Percentiles rank a stretch among this genome's conserved stretches.
Conservation (phyloP, 2,888 invertebrate genomes). For the Metallyticus violacea region DNA sequence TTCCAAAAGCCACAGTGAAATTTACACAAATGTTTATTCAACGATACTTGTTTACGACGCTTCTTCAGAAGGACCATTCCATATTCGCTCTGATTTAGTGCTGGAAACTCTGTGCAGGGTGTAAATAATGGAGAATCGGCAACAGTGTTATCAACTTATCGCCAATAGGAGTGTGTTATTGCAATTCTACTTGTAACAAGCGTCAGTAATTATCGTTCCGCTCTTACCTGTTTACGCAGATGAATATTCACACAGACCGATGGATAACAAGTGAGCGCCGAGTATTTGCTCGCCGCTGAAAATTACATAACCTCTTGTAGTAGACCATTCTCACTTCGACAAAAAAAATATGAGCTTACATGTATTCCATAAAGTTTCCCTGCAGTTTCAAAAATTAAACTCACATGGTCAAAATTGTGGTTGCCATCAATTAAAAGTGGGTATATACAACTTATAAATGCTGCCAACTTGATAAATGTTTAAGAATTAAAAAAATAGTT, state of each 20-base stretch:
- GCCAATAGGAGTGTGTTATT: not conserved
- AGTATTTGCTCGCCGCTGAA: not conserved
- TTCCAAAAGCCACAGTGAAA: not conserved
- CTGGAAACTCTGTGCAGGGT: not conserved
- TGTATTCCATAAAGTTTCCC: no score
- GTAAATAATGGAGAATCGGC: not conserved
- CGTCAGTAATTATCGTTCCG: not conserved
- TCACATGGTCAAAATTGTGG: no score
- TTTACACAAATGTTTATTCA: not conserved
- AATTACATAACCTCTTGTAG: not conserved
- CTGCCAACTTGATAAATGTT: no score
- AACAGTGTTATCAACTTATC: not conserved
- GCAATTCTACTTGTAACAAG: not conserved
- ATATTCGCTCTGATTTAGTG: not conserved
- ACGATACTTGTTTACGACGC: not conserved
- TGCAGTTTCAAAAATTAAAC: no score
- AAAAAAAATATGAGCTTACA: no score
- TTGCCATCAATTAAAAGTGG: no score
- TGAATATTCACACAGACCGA: not conserved
- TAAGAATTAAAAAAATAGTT: no score
- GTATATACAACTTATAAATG: no score
- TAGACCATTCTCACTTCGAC: not conserved
- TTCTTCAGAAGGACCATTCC: not conserved
- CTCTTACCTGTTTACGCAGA: not conserved
- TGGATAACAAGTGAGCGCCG: not conserved